Evolutionary conservation across 2,888 invertebrate species (phyloP), one percentile per base, ranked within the genome.

Genomic region (Ophonus ardosiacus): DNA sequence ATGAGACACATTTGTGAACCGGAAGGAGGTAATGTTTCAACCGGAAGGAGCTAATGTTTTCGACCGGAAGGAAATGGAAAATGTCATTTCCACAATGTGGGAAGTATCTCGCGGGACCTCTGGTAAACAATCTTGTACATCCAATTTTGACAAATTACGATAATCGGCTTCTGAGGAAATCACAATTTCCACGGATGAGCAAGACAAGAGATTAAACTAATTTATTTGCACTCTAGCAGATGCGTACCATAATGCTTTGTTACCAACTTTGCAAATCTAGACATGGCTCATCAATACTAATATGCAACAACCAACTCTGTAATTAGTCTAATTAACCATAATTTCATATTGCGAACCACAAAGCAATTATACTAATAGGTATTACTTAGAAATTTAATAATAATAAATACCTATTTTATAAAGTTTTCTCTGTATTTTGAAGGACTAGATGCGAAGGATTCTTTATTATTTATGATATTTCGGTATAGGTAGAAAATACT

Each of bases 121-220:
- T 68, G 15, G 40, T 40, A 68, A 40, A 68, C 68, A 68, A 40
- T 17, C 10, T 40, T 43, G 10, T 43, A 21, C 43, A 8, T 21
- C 71, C 43, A 18, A 74, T 74, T 43, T 74, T 74, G 43, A 17
- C 21, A 51, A 74, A 74, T 74, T 43, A 74, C 71, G 13, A 74
- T 43, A 51, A 74, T 74, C 18, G 71, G 71, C 24, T 13, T 18
- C 18, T 4, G 43, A 74, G 40, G 68, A 68, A 68, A 68, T 68
- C 68, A 38, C 68, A 68, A 68, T 68, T 68, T 74, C 71, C 71
- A 21, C 43, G 13, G 18, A 74, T 74, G 38, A 0, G 18, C 43
- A 43, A 17, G 43, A 74, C 71, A 74, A 74, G 71, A 74, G 51
- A 74, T 74, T 74, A 74, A 74, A 74, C 71, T 74, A 80, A 80